Conservation (phyloP, 1,140 invertebrate species). For the Drosophila tristis region DNA sequence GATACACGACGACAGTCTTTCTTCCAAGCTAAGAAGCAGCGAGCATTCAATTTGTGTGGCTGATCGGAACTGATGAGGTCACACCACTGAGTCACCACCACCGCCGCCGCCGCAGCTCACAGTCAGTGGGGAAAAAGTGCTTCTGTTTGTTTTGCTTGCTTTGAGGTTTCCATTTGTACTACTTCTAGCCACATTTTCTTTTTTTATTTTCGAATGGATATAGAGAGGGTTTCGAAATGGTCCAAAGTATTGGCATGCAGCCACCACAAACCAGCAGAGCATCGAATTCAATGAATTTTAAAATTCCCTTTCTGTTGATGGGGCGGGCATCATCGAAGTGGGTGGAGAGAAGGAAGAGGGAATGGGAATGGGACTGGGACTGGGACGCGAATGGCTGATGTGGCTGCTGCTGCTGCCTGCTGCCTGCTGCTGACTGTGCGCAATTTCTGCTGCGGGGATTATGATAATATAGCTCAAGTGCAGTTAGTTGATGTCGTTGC, state of each 20-base stretch:
- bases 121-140: no score
- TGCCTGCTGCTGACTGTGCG: conserved; percentile 35
- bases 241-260: conserved; percentile 42
- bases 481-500: conserved; percentile 68
- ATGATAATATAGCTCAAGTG: conserved; percentile 77
- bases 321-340: not conserved
- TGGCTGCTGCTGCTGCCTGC: conserved; percentile 21
- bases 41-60: not conserved
- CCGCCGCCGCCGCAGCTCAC: no score
- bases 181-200: no score
- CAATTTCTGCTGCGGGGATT: conserved; percentile 64
- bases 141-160: conserved; percentile 28
- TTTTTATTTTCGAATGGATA: conserved; percentile 4
- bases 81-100: not conserved
- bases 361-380: not conserved
- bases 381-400: not conserved
- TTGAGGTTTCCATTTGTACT: conserved; percentile 8
- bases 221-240: not conserved
- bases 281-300: conserved; percentile 76
- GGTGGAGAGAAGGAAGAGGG: not conserved
- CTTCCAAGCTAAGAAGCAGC: no score
- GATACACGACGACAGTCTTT: no score
- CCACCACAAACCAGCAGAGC: conserved; percentile 21
- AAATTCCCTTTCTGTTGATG: conserved; percentile 44
- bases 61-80: conserved; percentile 24